Percentiles rank a stretch among this genome's conserved stretches.
phyloP scores from a whole-genome alignment of 1,140 invertebrate species.

The Cyphomyrmex costatus region DNA sequence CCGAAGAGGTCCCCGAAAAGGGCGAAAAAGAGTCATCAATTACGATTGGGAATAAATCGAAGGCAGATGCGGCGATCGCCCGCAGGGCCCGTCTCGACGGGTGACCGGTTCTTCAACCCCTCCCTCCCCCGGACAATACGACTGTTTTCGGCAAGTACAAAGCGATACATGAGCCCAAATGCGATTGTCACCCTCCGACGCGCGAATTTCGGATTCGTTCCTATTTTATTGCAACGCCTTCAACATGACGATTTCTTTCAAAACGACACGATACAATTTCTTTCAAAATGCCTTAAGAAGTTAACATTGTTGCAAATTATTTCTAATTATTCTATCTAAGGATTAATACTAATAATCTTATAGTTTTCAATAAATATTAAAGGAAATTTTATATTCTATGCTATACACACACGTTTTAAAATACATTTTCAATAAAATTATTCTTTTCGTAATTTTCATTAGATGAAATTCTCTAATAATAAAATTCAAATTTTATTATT shows the following conservation, averaged over 20 bases:
- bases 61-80: constrained; percentile 85
- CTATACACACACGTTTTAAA: background rate
- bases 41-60: constrained; percentile 85
- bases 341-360: background rate
- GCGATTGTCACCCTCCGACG: background rate
- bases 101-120: constrained; percentile 76
- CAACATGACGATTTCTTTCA: background rate
- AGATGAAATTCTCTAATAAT: background rate
- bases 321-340: background rate
- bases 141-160: constrained; percentile 84
- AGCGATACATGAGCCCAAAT: constrained; percentile 75
- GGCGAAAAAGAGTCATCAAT: constrained; percentile 84
- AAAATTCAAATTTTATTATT: background rate
- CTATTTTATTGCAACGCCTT: constrained; percentile 24
- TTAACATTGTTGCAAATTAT: background rate
- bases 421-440: constrained; percentile 6
- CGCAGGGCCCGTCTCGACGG: constrained; percentile 76
- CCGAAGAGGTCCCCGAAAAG: constrained; percentile 48
- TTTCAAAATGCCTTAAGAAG: background rate
- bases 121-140: constrained; percentile 80
- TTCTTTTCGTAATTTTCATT: background rate
- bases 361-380: background rate
- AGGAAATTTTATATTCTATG: background rate
- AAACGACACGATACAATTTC: background rate
- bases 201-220: constrained; percentile 15